Conservation (phyloP, 2,113 vertebrate species). For the Todiramphus saurophagus region DNA sequence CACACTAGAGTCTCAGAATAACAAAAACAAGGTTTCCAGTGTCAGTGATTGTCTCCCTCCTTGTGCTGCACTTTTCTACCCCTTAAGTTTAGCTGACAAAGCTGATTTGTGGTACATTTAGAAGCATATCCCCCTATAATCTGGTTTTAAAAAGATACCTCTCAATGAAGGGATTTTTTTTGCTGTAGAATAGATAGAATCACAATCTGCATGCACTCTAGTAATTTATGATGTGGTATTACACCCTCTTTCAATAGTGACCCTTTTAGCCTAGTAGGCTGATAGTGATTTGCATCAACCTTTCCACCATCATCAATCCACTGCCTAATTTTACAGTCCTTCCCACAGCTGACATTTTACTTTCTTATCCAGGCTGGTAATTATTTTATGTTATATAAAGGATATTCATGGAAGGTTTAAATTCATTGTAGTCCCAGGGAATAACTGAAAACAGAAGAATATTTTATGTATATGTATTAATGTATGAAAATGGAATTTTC, state of each 20-base stretch:
- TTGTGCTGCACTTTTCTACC: not conserved
- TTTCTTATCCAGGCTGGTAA: not conserved
- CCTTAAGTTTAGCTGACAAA: not conserved
- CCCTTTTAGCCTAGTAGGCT: not conserved
- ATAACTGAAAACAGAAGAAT: not conserved
- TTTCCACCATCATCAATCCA: not conserved
- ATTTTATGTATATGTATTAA: not conserved
- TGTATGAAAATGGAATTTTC: not conserved
- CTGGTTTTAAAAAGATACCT: not conserved
- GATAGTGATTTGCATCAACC: not conserved
- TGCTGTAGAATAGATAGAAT: not conserved
- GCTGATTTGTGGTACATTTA: not conserved
- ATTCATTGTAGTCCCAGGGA: not conserved
- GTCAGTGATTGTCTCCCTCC: not conserved
- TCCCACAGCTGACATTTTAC: not conserved
- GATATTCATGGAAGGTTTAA: not conserved
- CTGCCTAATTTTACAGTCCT: not conserved
- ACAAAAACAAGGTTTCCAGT: not conserved
- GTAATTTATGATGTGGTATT: not conserved
- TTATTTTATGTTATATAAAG: not conserved
- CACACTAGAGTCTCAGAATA: not conserved
- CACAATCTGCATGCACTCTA: not conserved
- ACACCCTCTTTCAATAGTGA: not conserved
- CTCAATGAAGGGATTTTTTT: not conserved
- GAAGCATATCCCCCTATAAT: not conserved